Conservation (phyloP, 2,797 vertebrate genomes). For the Anas capensis region DNA sequence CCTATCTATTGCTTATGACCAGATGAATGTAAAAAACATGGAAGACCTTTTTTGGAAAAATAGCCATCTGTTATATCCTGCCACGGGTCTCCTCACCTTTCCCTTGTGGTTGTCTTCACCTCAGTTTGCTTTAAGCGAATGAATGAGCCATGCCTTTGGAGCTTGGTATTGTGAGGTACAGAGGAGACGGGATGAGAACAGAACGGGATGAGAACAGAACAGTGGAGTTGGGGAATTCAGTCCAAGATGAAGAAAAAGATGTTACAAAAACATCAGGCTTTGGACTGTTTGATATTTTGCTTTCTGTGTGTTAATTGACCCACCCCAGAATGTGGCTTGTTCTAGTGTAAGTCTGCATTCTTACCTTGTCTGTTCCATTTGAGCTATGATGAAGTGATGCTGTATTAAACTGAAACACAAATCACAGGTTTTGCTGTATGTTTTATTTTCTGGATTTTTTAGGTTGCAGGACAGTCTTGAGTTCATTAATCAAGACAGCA, state of each 20-base stretch:
- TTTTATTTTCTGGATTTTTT: neutral
- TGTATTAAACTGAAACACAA: neutral
- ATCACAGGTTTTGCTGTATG: neutral
- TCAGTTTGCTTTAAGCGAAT: neutral
- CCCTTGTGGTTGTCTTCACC: neutral
- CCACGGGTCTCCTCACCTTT: neutral
- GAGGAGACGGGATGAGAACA: neutral
- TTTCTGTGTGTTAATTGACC: neutral
- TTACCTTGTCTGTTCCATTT: neutral
- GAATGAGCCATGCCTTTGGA: neutral
- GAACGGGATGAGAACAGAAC: neutral
- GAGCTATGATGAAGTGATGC: neutral
- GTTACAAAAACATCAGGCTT: neutral
- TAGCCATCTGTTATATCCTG: neutral
- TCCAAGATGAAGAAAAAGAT: neutral
- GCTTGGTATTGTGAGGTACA: neutral
- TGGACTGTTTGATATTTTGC: neutral
- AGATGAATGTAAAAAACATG: neutral
- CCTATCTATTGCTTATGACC: neutral
- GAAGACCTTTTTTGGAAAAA: neutral
- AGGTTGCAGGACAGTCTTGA: conserved; percentile 98
- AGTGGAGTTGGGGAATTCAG: neutral
- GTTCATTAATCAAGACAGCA: conserved; percentile 94
- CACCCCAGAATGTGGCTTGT: neutral
- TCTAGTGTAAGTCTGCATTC: neutral